Percentiles rank a stretch among this genome's conserved stretches.
These are phyloP conservation scores for Echiichthys vipera DNA, from an alignment of 2,797 vertebrate species.

Conservation along the genomic window DNA sequence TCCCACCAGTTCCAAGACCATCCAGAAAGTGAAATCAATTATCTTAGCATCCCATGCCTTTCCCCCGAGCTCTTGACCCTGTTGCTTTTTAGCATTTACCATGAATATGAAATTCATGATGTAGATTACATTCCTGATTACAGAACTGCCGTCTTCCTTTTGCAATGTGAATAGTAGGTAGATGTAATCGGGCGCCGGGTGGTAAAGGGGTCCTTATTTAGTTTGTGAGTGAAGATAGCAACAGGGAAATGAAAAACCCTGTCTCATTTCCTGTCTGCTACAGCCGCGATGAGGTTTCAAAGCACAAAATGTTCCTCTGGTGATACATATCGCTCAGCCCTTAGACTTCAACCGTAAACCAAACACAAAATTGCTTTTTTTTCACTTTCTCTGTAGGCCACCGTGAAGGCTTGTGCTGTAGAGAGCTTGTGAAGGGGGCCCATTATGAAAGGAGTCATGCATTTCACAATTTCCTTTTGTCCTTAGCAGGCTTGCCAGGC, in stretches of 20 bases:
- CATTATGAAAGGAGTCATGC: slow-evolving; percentile 60
- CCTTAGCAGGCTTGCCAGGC: slow-evolving; percentile 17
- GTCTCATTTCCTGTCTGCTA: slow-evolving; percentile 86
- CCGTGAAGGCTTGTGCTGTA: slow-evolving; percentile 37
- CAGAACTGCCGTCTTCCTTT: slow-evolving; percentile 77
- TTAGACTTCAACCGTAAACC: slow-evolving; percentile 73
- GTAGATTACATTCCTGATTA: slow-evolving; percentile 84
- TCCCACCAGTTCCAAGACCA: slow-evolving; percentile 41
- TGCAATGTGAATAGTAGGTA: slow-evolving; percentile 70
- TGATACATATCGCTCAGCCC: slow-evolving; percentile 82
- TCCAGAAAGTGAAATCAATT: slow-evolving; percentile 81
- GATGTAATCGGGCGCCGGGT: slow-evolving; percentile 79
- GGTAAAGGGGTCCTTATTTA: slow-evolving; percentile 80
- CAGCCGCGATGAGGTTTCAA: slow-evolving; percentile 72
- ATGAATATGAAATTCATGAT: slow-evolving; percentile 83
- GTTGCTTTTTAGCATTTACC: slow-evolving; percentile 78
- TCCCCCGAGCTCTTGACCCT: slow-evolving; percentile 66
- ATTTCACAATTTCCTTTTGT: slow-evolving; percentile 72
- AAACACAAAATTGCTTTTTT: slow-evolving; percentile 79
- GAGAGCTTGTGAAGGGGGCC: slow-evolving; percentile 29
- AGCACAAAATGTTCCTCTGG: slow-evolving; percentile 78
- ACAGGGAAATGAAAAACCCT: slow-evolving; percentile 86
- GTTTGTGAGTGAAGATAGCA: slow-evolving; percentile 80
- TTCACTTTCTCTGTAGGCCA: slow-evolving; percentile 50
- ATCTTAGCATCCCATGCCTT: slow-evolving; percentile 41